These are phyloP conservation scores for Malaclemys terrapin DNA, from an alignment of 2,113 vertebrate species.

Conservation along the genomic window DNA sequence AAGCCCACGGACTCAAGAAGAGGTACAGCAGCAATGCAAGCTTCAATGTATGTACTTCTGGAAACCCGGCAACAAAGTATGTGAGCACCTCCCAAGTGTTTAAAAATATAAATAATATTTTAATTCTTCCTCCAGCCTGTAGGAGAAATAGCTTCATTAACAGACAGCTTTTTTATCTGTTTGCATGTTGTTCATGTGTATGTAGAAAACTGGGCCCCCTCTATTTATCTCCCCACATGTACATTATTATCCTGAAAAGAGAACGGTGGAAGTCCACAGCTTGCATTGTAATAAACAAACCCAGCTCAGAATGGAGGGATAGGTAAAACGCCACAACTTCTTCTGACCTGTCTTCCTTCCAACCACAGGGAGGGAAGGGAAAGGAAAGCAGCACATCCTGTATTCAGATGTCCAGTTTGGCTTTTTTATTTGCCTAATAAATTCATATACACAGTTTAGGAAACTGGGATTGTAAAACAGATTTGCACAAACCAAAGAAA, in stretches of 20 bases:
- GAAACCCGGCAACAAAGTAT: not conserved
- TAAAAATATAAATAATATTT: not conserved
- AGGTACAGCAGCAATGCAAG: not conserved
- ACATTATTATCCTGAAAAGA: not conserved
- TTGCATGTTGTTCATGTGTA: rapidly evolving
- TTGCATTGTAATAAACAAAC: not conserved
- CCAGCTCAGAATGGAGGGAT: not conserved
- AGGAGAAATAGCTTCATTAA: constrained; percentile 19
- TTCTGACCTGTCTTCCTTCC: not conserved
- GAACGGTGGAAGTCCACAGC: not conserved
- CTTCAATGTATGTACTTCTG: constrained; percentile 2
- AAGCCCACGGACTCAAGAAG: not conserved
- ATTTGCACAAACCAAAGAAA: constrained; percentile 22
- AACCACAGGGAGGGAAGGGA: not conserved
- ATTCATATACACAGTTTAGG: not conserved
- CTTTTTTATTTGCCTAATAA: not conserved
- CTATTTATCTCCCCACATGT: rapidly evolving
- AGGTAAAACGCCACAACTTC: not conserved
- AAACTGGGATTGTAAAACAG: not conserved
- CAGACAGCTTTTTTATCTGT: not conserved
- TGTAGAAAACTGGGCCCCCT: not conserved
- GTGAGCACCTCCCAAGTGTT: not conserved
- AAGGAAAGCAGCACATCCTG: not conserved
- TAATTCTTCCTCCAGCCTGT: constrained; percentile 3
- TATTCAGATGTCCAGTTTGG: not conserved